Evolutionary conservation across 2,888 invertebrate species (phyloP), one percentile per base, ranked within the genome.

Genomic region (Agriotes lineatus): DNA sequence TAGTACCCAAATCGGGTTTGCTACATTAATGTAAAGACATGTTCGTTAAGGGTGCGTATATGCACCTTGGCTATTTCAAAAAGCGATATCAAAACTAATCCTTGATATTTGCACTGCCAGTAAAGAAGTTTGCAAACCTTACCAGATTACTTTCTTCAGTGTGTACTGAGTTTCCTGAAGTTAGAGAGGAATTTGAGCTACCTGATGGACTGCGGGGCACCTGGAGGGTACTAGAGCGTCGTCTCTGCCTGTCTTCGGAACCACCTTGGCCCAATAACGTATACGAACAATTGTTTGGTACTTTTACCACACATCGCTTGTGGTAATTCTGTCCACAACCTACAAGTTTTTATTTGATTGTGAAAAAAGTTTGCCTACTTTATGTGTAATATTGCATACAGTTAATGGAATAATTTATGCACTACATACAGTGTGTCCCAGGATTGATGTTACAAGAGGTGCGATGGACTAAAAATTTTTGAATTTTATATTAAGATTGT

Each of bases 311-410:
- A 85, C 95, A 99, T 56, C 99, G 90, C 85, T 99, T 99, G 88
- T 99, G 99, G 87, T 96, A 99, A 87, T 98, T 99, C 82, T 96
- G 90, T 10, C 97, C 95, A 87, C 99, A 99, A 75, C 97, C 98
- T 97, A 86, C 16, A 85, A 42, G n/a, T n/a, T n/a, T n/a, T n/a
- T n/a, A n/a, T n/a, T n/a, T n/a, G n/a, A n/a, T n/a, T n/a, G n/a
- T n/a, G n/a, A n/a, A n/a, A n/a, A n/a, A n/a, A n/a, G n/a, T n/a
- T n/a, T n/a, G n/a, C n/a, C n/a, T n/a, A n/a, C n/a, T n/a, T n/a
- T n/a, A n/a, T n/a, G n/a, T n/a, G n/a, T n/a, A n/a, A n/a, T n/a
- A n/a, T n/a, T n/a, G n/a, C n/a, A n/a, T n/a, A n/a, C n/a, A n/a
- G n/a, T n/a, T n/a, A n/a, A n/a, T n/a, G n/a, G n/a, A n/a, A n/a